Base-by-base conservation (phyloP, 2,797 vertebrate species). In the Pyrrhura leucotis region DNA sequence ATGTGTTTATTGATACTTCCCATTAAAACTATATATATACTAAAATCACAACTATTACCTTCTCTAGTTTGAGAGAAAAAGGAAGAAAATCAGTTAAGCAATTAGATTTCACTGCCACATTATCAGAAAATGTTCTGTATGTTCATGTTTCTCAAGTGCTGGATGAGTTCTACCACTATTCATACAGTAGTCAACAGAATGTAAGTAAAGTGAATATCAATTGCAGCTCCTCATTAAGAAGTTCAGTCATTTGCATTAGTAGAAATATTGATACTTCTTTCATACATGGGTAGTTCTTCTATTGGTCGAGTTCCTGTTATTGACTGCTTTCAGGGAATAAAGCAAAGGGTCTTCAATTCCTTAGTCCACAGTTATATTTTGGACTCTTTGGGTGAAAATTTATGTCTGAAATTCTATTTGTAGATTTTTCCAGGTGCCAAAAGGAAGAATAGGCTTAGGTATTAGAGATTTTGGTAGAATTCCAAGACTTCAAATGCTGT, bases 181-280 rank as follows among this genome's bases (percentile, higher is more conserved):
- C 50, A 54, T 62, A 35, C n/a, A 88, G 19, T 8, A 65, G 54
- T 63, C 61, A 62, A 66, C 75, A 74, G 53, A 69, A 59, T 31
- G 31, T 28, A 84, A 81, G 13, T 88, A 66, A 62, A 77, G 66
- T 33, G 73, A 94, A 50, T 75, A 25, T 66, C 58, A 93, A 75
- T 90, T 91, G 69, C 68, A 78, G 25, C 29, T 84, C 42, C 80
- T 97, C 91, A 71, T 95, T 95, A 91, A 68, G 45, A 86, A 66
- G 73, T 86, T 88, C 66, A 86, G 29, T 88, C 69, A 59, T 18
- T 95, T 93, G 62, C 28, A 69, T 75, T 91, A 86, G 58, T 54
- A 88, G 83, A 90, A 95, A 91, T 86, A 91, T 35, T 88, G 58
- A 45, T 91, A 83, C 28, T 84, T 69, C 29, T 86, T 94, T 93